These are phyloP conservation scores for Stegophylla sp. DNA, from an alignment of 2,888 invertebrate species.

Conservation along the genomic window DNA sequence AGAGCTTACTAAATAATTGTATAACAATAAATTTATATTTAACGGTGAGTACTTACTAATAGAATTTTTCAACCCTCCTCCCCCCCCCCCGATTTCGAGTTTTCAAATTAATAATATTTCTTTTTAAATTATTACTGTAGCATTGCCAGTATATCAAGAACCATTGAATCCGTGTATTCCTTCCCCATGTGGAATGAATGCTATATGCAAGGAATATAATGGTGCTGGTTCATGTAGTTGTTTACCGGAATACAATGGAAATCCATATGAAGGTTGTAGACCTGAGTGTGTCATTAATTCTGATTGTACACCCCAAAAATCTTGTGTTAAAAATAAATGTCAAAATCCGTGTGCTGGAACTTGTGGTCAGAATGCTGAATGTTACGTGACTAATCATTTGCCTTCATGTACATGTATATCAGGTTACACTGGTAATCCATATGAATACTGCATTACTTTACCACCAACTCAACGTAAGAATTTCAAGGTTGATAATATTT, in stretches of 20 bases:
- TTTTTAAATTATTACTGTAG: slow-evolving; percentile 59
- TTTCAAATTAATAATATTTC: slow-evolving; percentile 18
- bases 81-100: neutral
- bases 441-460: slow-evolving; percentile 62
- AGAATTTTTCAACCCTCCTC: neutral
- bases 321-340: slow-evolving; percentile 70
- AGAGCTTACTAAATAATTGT: slow-evolving; percentile 58
- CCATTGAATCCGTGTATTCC: slow-evolving; percentile 65
- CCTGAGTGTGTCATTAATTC: slow-evolving; percentile 70
- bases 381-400: slow-evolving; percentile 64
- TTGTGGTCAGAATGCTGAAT: slow-evolving; percentile 67
- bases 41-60: slow-evolving; percentile 44
- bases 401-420: slow-evolving; percentile 66
- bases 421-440: slow-evolving; percentile 66
- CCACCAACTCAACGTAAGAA: slow-evolving; percentile 62
- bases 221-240: slow-evolving; percentile 69
- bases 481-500: neutral
- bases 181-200: slow-evolving; percentile 68
- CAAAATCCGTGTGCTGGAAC: slow-evolving; percentile 70
- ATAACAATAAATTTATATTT: slow-evolving; percentile 48
- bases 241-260: slow-evolving; percentile 67
- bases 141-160: slow-evolving; percentile 62
- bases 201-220: slow-evolving; percentile 67
- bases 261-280: slow-evolving; percentile 70
- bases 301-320: slow-evolving; percentile 69